Conservation (phyloP, 64 coral and sea anemone genomes). For the Montipora sp. region DNA sequence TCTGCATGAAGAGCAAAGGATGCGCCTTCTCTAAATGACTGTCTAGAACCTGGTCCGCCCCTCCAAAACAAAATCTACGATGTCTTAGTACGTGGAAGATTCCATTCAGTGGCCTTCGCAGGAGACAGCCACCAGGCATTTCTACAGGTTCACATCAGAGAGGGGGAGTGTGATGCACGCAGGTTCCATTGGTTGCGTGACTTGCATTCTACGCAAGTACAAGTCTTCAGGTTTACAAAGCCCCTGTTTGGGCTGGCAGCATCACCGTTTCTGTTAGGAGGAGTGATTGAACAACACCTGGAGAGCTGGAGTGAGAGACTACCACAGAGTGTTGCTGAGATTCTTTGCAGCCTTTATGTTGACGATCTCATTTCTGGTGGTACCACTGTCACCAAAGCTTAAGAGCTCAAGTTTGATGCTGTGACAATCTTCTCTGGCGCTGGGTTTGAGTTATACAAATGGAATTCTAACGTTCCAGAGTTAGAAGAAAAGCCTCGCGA, state of each 20-base stretch:
- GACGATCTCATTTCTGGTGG: conserved; percentile 29
- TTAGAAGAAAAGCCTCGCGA: not conserved
- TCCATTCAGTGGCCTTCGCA: conserved; percentile 34
- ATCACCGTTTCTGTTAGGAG: conserved; percentile 42
- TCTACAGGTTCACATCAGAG: conserved; percentile 42
- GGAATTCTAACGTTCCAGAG: conserved; percentile 36
- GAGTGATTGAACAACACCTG: conserved; percentile 50
- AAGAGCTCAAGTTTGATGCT: conserved; percentile 25
- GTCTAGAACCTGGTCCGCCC: conserved; percentile 29
- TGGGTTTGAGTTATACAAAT: conserved; percentile 40
- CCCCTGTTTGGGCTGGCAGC: conserved; percentile 24
- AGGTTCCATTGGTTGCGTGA: conserved; percentile 43
- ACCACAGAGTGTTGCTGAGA: conserved; percentile 40
- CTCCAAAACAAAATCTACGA: conserved; percentile 47
- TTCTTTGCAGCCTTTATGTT: conserved; percentile 36
- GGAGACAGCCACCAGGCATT: conserved; percentile 36
- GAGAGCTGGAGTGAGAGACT: conserved; percentile 17
- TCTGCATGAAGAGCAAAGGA: conserved; percentile 20
- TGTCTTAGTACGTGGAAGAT: conserved; percentile 24
- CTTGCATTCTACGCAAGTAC: conserved; percentile 3
- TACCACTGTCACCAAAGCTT: conserved; percentile 33
- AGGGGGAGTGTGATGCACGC: conserved; percentile 41
- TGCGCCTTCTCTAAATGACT: conserved; percentile 57
- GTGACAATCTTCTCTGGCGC: conserved; percentile 22
- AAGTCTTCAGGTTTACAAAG: conserved; percentile 33